phyloP scores from a whole-genome alignment of 2,113 vertebrate genomes.

The Glaucidium brasilianum region DNA sequence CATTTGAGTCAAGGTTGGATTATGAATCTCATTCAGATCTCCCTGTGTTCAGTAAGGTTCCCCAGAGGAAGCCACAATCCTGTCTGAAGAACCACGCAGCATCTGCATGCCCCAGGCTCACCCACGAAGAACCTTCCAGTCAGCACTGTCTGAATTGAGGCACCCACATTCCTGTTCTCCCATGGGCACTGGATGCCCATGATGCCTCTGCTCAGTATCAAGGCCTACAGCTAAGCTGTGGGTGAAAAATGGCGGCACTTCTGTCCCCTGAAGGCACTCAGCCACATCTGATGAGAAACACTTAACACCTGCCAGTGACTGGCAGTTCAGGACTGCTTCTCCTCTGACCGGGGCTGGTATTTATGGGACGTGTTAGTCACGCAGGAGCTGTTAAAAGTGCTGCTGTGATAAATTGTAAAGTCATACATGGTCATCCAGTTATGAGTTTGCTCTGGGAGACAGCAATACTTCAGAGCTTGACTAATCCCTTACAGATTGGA shows the following conservation, averaged over 20 bases:
- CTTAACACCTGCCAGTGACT: neutral
- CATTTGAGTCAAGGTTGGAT: neutral
- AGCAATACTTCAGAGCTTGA: neutral
- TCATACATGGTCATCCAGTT: neutral
- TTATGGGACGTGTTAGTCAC: neutral
- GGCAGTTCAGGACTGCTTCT: neutral
- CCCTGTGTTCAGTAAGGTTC: neutral
- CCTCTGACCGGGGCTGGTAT: neutral
- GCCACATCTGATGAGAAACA: neutral
- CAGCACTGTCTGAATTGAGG: fast-evolving
- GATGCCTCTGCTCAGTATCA: fast-evolving
- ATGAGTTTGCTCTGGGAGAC: neutral
- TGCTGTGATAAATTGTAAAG: neutral
- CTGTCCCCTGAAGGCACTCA: neutral
- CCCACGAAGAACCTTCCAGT: neutral
- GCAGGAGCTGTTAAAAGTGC: neutral
- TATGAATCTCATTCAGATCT: neutral
- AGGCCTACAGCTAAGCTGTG: neutral
- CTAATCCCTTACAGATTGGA: constrained; percentile 32
- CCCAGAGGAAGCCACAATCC: neutral
- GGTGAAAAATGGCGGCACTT: neutral
- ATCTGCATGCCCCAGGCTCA: neutral
- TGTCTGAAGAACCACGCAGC: fast-evolving
- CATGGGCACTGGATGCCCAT: fast-evolving
- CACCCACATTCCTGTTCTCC: neutral